Evolutionary conservation across 2,888 invertebrate species (phyloP).

Genomic region (Drosophila anomelani): DNA sequence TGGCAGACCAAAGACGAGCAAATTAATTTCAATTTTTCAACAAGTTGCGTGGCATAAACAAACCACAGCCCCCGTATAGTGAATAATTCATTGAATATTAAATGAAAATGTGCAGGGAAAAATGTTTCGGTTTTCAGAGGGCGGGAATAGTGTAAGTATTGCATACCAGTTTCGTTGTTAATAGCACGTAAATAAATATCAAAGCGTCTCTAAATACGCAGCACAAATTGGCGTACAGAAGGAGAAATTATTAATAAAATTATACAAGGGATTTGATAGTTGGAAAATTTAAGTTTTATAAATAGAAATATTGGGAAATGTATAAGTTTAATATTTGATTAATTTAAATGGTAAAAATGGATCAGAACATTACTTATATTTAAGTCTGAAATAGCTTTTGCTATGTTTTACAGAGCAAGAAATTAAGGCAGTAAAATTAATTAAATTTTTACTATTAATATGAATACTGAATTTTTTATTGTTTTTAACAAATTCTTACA

Average conservation of each 20-base stretch:
- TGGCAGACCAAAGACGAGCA: conserved; percentile 30
- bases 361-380: too few species aligned
- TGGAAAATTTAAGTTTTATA: too few species aligned
- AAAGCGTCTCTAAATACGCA: conserved; percentile 64
- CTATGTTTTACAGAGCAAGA: too few species aligned
- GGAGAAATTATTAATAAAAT: not conserved
- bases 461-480: too few species aligned
- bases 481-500: not conserved
- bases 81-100: conserved; percentile 39
- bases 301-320: not conserved
- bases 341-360: not conserved
- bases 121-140: conserved; percentile 5
- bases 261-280: not conserved
- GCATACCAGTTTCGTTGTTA: conserved; percentile 54
- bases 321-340: not conserved
- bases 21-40: conserved; percentile 45
- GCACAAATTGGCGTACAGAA: conserved; percentile 34
- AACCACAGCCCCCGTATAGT: conserved; percentile 6
- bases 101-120: conserved; percentile 42
- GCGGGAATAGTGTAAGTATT: conserved; percentile 7
- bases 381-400: too few species aligned
- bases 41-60: conserved; percentile 35
- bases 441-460: too few species aligned
- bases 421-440: too few species aligned
- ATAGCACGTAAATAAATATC: conserved; percentile 70